Evolutionary conservation across 2,888 invertebrate species (phyloP).

Genomic region (Embidobia sp.): DNA sequence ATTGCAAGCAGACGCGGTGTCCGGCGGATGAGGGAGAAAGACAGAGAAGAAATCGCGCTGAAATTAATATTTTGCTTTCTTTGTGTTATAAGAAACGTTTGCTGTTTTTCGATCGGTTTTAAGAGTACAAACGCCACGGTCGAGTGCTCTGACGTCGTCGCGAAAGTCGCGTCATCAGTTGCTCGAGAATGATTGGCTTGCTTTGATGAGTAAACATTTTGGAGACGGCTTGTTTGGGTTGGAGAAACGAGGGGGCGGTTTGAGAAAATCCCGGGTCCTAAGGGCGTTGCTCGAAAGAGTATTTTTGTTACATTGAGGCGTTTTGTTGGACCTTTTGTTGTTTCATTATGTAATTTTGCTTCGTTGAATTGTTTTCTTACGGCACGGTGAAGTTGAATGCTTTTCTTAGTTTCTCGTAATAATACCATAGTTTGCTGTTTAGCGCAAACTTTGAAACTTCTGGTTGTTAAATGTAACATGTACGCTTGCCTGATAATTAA

Average conservation of each 20-base stretch:
- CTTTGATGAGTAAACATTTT: background rate
- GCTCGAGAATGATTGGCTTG: constrained; percentile 4
- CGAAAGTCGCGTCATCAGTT: constrained; percentile 7
- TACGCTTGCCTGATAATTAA: background rate
- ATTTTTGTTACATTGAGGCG: no score
- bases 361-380: constrained; percentile 9
- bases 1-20: no score
- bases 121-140: background rate
- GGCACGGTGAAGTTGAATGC: background rate
- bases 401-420: background rate
- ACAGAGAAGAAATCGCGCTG: background rate
- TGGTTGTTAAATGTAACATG: no score
- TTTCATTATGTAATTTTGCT: constrained; percentile 4
- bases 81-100: background rate
- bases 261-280: no score
- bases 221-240: no score
- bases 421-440: no score
- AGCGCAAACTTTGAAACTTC: no score
- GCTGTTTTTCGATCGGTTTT: constrained; percentile 1
- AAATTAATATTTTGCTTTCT: constrained; percentile 11
- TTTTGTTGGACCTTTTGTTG: constrained; percentile 12
- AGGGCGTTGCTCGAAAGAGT: no score
- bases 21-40: no score
- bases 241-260: no score
- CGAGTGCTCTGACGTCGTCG: constrained; percentile 1